A percentile compares a stretch with the other conserved stretches of the same genome.
Evolutionary conservation across 2,888 invertebrate species (phyloP).

Genomic region (Tanytarsus gracilentus): DNA sequence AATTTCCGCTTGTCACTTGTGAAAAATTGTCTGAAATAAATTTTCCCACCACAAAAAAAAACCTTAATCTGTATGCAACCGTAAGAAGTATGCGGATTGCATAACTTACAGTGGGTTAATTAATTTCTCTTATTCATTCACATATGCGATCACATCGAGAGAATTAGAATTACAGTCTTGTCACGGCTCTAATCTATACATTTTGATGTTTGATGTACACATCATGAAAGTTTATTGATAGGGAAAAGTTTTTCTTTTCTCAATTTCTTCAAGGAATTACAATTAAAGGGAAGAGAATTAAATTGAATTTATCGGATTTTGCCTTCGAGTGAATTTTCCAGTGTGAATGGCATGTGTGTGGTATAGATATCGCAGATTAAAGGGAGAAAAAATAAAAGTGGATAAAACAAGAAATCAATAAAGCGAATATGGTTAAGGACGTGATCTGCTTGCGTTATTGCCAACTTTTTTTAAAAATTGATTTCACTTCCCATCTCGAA

Average conservation of each 20-base stretch:
- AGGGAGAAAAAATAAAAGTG: not conserved
- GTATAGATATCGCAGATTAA: no score
- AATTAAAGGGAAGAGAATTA: slow-evolving; percentile 13
- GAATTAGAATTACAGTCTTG: no score
- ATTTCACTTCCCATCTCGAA: not conserved
- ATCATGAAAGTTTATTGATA: no score
- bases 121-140: not conserved
- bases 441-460: slow-evolving; percentile 1
- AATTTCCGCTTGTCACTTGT: not conserved
- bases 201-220: no score
- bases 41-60: no score
- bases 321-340: no score
- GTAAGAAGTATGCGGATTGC: not conserved
- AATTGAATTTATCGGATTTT: slow-evolving; percentile 11
- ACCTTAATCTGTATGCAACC: no score
- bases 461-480: not conserved
- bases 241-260: no score
- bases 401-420: slow-evolving; percentile 10
- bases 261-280: not conserved
- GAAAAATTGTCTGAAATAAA: no score
- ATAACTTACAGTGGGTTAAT: not conserved
- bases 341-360: not conserved
- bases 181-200: no score
- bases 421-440: not conserved
- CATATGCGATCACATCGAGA: slow-evolving; percentile 7